A percentile compares a stretch with the other conserved stretches of the same genome.
Conservation (phyloP, 2,797 vertebrate genomes). For the Helicolenus hilgendorfi region DNA sequence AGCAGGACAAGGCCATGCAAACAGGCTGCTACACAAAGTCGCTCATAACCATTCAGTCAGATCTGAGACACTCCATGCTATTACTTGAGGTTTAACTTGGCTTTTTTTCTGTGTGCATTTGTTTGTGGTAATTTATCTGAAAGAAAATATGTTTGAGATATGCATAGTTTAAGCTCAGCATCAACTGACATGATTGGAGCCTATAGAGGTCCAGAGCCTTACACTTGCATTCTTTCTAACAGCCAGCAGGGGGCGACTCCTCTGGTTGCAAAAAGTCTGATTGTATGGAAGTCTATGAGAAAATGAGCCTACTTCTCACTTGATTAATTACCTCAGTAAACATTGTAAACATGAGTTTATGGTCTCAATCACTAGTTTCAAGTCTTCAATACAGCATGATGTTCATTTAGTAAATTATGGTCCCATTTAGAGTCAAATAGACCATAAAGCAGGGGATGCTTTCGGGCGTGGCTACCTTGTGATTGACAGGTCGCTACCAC, state of each 20-base stretch:
- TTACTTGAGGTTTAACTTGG: background rate
- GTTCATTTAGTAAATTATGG: too few relatives aligned
- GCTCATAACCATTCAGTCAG: background rate
- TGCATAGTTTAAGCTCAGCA: background rate
- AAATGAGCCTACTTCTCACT: too few relatives aligned
- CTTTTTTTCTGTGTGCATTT: background rate
- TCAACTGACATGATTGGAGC: background rate
- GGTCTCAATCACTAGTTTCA: too few relatives aligned
- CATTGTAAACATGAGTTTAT: too few relatives aligned
- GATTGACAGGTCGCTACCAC: too few relatives aligned
- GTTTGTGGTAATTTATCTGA: background rate
- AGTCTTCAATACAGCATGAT: too few relatives aligned
- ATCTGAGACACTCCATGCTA: background rate
- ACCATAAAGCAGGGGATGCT: too few relatives aligned
- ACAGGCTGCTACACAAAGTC: constrained; percentile 34
- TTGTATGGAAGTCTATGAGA: too few relatives aligned
- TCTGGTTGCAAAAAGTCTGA: too few relatives aligned
- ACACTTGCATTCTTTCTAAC: background rate
- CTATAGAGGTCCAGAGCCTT: background rate
- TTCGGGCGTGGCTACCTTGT: too few relatives aligned
- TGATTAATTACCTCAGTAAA: too few relatives aligned
- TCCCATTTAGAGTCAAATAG: too few relatives aligned
- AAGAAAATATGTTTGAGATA: background rate
- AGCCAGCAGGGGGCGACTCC: background rate
- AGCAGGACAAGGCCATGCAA: constrained; percentile 85